phyloP scores from a whole-genome alignment of 1,140 invertebrate genomes.

The Heliconius eleuchia region DNA sequence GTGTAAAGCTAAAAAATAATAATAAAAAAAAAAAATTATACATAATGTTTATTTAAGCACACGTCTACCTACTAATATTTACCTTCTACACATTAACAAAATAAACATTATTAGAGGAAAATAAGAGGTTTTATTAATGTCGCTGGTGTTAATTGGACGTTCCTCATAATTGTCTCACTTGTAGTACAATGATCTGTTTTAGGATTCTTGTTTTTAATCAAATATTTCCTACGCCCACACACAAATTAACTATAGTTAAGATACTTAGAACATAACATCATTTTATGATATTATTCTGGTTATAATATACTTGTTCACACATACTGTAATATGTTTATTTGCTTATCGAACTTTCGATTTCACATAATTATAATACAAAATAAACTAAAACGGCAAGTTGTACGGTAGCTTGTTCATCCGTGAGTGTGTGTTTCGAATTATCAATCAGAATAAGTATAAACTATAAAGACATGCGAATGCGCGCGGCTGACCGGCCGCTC shows the following conservation, averaged over 20 bases:
- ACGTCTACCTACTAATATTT: background rate
- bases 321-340: background rate
- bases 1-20: no score
- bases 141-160: background rate
- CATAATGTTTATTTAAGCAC: no score
- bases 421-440: constrained; percentile 16
- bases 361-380: background rate
- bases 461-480: constrained; percentile 29
- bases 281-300: background rate
- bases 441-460: constrained; percentile 24
- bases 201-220: constrained; percentile 24
- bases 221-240: constrained; percentile 23
- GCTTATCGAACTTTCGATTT: background rate
- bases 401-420: background rate
- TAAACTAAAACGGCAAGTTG: background rate
- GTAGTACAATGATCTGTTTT: constrained; percentile 16
- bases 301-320: background rate
- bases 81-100: background rate
- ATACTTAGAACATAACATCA: background rate
- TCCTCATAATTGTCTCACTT: constrained; percentile 10
- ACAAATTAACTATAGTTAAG: background rate
- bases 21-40: no score
- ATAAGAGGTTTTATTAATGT: background rate
- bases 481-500: constrained; percentile 32
- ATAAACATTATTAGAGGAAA: background rate